Percentiles rank a stretch among this genome's conserved stretches.
Conservation (phyloP, 2,113 vertebrate species). For the Marmota monax region DNA sequence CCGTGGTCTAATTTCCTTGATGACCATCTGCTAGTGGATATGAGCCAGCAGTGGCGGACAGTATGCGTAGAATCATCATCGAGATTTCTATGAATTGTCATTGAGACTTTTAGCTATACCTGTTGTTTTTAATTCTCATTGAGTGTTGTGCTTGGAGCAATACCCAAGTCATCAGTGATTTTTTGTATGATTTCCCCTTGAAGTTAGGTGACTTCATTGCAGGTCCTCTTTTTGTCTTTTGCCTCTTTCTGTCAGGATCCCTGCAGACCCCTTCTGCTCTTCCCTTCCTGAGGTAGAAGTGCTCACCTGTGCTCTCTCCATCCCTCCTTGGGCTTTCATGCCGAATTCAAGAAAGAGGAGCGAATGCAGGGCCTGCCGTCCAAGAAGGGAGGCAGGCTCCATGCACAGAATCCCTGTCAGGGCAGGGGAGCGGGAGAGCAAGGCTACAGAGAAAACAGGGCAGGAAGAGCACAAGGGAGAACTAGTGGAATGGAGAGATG, state of each 20-base stretch:
- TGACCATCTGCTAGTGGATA: neutral
- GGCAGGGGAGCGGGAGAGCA: neutral
- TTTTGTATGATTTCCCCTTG: neutral
- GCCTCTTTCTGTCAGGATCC: neutral
- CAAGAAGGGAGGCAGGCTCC: neutral
- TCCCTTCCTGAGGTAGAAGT: neutral
- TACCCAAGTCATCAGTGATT: neutral
- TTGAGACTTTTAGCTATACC: neutral
- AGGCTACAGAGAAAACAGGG: neutral
- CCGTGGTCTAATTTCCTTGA: no score
- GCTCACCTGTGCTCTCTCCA: neutral
- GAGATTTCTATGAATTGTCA: neutral
- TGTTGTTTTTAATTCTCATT: constrained; percentile 1
- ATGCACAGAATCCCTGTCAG: neutral
- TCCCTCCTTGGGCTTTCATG: neutral
- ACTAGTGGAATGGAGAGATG: neutral
- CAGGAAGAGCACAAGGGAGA: neutral
- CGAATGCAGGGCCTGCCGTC: neutral
- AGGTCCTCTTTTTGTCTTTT: neutral
- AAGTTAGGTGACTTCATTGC: neutral
- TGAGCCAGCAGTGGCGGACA: neutral
- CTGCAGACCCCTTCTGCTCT: accelerated
- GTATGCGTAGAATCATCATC: neutral
- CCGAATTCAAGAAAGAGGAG: neutral
- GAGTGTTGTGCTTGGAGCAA: neutral